Conservation (phyloP, 2,888 invertebrate genomes). For the Tridacna crocea region DNA sequence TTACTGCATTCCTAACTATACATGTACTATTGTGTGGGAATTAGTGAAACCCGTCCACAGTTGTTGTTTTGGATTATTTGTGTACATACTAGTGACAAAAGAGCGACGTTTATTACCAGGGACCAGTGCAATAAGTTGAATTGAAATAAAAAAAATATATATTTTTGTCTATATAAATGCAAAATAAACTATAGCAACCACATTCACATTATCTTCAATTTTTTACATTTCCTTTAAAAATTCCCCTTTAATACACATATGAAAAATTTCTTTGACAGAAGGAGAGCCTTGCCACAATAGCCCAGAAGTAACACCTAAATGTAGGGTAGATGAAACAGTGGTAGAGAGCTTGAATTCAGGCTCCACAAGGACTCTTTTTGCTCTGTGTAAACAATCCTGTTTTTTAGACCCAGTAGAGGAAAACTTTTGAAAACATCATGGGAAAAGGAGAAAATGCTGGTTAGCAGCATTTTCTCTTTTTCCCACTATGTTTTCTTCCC, state of each 20-base stretch:
- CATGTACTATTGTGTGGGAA: neutral
- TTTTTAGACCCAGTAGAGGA: neutral
- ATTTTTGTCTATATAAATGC: too few relatives aligned
- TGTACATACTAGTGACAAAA: neutral
- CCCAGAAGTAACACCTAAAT: too few relatives aligned
- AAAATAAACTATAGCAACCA: too few relatives aligned
- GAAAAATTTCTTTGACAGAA: too few relatives aligned
- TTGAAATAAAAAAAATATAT: too few relatives aligned
- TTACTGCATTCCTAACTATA: neutral
- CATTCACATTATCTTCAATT: too few relatives aligned
- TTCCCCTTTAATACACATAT: too few relatives aligned
- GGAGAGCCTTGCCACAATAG: too few relatives aligned
- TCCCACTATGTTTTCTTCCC: neutral
- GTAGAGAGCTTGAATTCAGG: too few relatives aligned
- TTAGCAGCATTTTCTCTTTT: conserved; percentile 7
- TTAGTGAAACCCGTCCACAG: neutral
- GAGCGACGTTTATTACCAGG: neutral
- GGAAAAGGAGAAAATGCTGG: neutral
- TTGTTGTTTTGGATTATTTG: neutral
- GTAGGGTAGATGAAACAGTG: too few relatives aligned
- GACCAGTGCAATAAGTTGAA: neutral
- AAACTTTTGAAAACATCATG: neutral
- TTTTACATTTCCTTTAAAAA: too few relatives aligned
- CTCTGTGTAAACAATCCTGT: neutral
- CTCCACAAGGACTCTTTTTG: neutral